Conservation (phyloP, 2,888 invertebrate species). For the Hanleya hanleyi region DNA sequence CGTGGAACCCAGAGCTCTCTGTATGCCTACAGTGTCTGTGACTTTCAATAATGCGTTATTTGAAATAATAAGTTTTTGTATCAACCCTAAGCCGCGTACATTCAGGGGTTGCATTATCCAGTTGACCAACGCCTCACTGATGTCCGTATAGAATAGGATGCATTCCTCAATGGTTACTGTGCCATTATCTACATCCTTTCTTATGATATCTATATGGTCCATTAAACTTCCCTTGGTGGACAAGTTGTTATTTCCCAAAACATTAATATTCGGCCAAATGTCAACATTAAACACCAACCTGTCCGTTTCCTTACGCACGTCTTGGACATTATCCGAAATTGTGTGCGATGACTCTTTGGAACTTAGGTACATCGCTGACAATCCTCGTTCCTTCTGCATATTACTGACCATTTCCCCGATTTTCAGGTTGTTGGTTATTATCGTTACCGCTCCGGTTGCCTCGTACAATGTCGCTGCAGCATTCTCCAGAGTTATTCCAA, state of each 20-base stretch:
- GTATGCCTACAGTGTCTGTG: background rate
- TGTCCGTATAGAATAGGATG: background rate
- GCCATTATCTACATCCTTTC: background rate
- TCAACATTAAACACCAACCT: background rate
- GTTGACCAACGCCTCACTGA: background rate
- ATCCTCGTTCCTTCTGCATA: slow-evolving; percentile 1
- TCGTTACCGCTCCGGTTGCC: background rate
- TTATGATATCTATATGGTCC: background rate
- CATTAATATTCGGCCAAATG: background rate
- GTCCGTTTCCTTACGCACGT: background rate
- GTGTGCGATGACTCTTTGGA: background rate
- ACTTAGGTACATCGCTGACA: background rate
- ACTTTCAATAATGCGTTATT: background rate
- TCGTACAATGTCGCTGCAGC: background rate
- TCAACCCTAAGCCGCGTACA: background rate
- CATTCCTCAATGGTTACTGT: background rate
- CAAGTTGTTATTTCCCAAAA: background rate
- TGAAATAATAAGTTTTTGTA: background rate
- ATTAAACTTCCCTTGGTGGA: background rate
- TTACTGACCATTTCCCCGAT: background rate
- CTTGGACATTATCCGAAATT: background rate
- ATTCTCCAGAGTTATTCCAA: background rate
- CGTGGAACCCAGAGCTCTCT: slow-evolving; percentile 3
- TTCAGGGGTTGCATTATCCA: background rate
- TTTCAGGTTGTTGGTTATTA: background rate